These are phyloP conservation scores for Scartelaos histophorus DNA, from an alignment of 2,113 vertebrate species.

Conservation along the genomic window DNA sequence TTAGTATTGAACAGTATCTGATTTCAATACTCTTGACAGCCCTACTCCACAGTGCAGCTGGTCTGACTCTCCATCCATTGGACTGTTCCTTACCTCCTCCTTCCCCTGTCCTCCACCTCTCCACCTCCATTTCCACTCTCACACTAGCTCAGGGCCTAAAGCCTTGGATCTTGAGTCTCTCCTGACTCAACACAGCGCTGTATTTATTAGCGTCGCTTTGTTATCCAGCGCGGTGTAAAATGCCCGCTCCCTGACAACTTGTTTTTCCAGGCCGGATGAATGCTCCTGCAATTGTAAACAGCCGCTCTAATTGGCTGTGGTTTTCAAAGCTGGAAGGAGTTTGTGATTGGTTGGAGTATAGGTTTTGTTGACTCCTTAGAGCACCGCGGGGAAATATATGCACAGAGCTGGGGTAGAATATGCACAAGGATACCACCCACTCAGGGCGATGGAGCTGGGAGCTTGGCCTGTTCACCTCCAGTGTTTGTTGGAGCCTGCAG, in stretches of 20 bases:
- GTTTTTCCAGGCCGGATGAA: conserved; percentile 22
- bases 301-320: conserved; percentile 23
- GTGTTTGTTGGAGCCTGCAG: conserved; percentile 45
- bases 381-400: conserved; percentile 6
- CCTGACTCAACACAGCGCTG: conserved; percentile 29
- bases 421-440: conserved; percentile 21
- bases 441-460: conserved; percentile 23
- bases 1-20: too few species aligned
- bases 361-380: neutral
- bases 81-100: neutral
- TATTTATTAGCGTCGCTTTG: conserved; percentile 20
- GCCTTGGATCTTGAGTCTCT: conserved; percentile 1
- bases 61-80: neutral
- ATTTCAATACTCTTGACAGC: too few species aligned
- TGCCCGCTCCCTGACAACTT: conserved; percentile 20
- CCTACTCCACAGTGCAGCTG: neutral
- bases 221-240: conserved; percentile 13
- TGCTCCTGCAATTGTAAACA: conserved; percentile 25
- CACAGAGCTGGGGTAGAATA: conserved; percentile 20
- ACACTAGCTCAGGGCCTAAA: neutral
- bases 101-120: conserved; percentile 3
- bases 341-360: neutral
- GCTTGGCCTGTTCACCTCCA: conserved; percentile 26
- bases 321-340: conserved; percentile 15
- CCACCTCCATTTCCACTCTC: neutral